phyloP scores from a whole-genome alignment of 2,113 vertebrate genomes.

The Chionis minor region DNA sequence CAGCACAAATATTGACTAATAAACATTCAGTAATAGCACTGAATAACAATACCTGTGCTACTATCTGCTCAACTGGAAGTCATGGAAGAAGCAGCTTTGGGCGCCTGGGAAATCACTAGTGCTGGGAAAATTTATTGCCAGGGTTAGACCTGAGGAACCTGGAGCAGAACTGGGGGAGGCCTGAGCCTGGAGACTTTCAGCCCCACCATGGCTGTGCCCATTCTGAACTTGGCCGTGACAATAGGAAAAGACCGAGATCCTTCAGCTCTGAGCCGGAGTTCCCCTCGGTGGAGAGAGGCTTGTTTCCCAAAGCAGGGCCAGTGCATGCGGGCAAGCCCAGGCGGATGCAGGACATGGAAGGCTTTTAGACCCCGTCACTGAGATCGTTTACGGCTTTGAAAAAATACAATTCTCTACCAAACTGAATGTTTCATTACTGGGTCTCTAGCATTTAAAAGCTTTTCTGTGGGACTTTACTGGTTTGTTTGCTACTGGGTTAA shows the following conservation, averaged over 20 bases:
- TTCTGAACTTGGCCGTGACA: not conserved
- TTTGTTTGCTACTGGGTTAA: not conserved
- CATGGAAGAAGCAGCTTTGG: not conserved
- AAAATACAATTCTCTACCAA: not conserved
- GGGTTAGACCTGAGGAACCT: accelerated
- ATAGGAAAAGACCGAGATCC: not conserved
- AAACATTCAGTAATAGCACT: not conserved
- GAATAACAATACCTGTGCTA: not conserved
- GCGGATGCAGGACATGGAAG: accelerated
- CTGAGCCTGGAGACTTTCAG: not conserved
- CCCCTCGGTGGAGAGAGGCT: not conserved
- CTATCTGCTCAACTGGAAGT: not conserved
- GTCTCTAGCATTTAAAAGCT: not conserved
- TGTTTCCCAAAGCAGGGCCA: not conserved
- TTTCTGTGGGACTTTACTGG: not conserved
- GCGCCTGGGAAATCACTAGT: not conserved
- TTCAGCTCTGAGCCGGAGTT: not conserved
- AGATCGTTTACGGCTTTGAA: not conserved
- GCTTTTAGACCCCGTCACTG: not conserved
- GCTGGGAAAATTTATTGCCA: not conserved
- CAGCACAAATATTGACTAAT: not conserved
- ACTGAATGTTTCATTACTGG: not conserved
- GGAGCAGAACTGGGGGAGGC: not conserved
- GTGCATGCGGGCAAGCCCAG: not conserved
- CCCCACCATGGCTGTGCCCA: not conserved